These are phyloP conservation scores for Steinernema feltiae DNA, from an alignment of 1,140 invertebrate genomes.

Conservation along the genomic window DNA sequence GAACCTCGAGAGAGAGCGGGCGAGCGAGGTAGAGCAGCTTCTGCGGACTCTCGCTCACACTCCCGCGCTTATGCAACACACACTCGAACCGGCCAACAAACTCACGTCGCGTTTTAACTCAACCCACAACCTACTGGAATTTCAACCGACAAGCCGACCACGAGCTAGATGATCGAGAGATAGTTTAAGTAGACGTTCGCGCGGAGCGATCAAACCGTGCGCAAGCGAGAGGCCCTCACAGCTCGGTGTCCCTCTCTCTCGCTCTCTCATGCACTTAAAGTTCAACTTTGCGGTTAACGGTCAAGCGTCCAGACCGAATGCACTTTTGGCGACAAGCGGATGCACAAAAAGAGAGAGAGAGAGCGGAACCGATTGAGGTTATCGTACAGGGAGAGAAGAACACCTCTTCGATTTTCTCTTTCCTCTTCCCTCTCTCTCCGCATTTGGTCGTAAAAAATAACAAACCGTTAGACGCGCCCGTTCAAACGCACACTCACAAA, in stretches of 20 bases:
- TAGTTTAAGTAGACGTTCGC: neutral
- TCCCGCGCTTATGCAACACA: neutral
- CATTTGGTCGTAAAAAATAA: slow-evolving; percentile 14
- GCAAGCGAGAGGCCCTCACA: neutral
- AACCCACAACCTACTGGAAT: slow-evolving; percentile 5
- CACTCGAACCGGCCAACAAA: slow-evolving; percentile 4
- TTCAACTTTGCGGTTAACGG: neutral
- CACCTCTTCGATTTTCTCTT: neutral
- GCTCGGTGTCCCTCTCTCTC: neutral
- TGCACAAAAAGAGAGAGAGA: neutral
- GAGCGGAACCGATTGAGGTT: neutral
- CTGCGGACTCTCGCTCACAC: too few species aligned
- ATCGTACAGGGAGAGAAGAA: neutral
- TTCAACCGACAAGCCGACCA: neutral
- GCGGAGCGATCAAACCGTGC: neutral
- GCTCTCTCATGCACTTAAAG: neutral
- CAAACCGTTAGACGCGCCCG: neutral
- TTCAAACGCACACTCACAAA: neutral
- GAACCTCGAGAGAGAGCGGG: slow-evolving; percentile 12
- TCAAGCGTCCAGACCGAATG: neutral
- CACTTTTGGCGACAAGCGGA: neutral
- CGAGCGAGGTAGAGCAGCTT: too few species aligned
- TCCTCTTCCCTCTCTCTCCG: neutral
- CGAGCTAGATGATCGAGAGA: neutral
- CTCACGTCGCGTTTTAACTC: slow-evolving; percentile 3